A percentile compares a stretch with the other conserved stretches of the same genome.
Evolutionary conservation across 2,888 invertebrate genomes (phyloP).

Genomic region (Drosophila anomelani): DNA sequence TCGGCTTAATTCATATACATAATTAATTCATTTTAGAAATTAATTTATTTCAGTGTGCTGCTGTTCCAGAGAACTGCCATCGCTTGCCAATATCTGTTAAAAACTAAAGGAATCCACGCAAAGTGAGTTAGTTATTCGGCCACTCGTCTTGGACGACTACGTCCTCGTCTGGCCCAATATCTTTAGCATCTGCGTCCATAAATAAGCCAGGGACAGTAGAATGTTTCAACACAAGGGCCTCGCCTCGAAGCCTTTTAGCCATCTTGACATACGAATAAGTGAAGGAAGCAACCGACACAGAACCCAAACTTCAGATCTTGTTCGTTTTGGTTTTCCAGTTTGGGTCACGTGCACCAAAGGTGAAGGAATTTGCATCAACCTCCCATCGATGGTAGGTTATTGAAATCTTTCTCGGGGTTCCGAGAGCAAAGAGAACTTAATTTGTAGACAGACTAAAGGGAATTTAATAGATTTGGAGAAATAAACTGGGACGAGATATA

Average conservation of each 20-base stretch:
- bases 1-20: not conserved
- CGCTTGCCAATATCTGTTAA: constrained; percentile 45
- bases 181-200: constrained; percentile 81
- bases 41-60: constrained; percentile 3
- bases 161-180: constrained; percentile 82
- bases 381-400: constrained; percentile 51
- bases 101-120: constrained; percentile 43
- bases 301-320: not conserved
- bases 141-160: constrained; percentile 39
- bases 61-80: constrained; percentile 38
- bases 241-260: constrained; percentile 23
- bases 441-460: not conserved
- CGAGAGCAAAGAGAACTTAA: not conserved
- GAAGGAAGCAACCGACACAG: constrained; percentile 56
- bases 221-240: constrained; percentile 64
- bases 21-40: not conserved
- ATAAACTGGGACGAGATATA: too few species aligned
- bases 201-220: constrained; percentile 81
- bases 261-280: constrained; percentile 71
- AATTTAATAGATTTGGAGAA: not conserved
- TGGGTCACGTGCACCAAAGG: constrained; percentile 56
- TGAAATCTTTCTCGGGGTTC: not conserved
- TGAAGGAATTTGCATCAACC: constrained; percentile 59
- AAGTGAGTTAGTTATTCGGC: constrained; percentile 27
- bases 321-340: not conserved